Evolutionary conservation across 2,113 vertebrate species (phyloP).

Genomic region (Galeopterus variegatus): DNA sequence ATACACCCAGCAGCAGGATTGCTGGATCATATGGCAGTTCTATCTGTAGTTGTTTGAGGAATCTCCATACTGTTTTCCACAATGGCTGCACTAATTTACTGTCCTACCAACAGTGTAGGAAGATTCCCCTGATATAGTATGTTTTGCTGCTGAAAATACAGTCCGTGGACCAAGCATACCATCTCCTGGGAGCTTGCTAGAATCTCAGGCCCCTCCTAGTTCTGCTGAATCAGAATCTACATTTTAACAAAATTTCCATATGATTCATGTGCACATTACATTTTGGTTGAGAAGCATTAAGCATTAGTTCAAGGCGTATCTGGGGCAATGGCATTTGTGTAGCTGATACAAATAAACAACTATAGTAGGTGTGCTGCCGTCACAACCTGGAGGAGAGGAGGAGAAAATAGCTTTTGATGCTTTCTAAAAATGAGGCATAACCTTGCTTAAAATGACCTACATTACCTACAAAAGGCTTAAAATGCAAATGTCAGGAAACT

Average conservation of each 20-base stretch:
- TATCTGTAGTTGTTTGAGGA: too few species aligned
- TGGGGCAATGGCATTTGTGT: background rate
- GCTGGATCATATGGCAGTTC: too few species aligned
- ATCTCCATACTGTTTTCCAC: too few species aligned
- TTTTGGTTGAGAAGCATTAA: background rate
- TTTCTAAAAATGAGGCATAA: background rate
- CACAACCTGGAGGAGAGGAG: background rate
- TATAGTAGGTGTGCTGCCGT: background rate
- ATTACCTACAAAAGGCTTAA: background rate
- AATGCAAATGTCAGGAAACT: background rate
- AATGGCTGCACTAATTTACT: too few species aligned
- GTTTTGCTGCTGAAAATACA: constrained; percentile 28
- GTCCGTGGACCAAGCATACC: background rate
- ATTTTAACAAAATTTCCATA: background rate
- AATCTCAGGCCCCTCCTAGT: background rate
- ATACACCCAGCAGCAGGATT: too few species aligned
- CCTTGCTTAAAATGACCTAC: background rate
- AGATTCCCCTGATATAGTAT: too few species aligned
- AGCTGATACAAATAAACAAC: background rate
- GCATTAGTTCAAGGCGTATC: background rate
- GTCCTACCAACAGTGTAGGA: too few species aligned
- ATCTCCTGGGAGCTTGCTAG: background rate
- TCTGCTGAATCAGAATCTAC: background rate
- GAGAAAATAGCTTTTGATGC: background rate
- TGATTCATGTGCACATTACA: rapidly evolving